Conservation (phyloP, 2,113 vertebrate species). For the Eupsittula cactorum region DNA sequence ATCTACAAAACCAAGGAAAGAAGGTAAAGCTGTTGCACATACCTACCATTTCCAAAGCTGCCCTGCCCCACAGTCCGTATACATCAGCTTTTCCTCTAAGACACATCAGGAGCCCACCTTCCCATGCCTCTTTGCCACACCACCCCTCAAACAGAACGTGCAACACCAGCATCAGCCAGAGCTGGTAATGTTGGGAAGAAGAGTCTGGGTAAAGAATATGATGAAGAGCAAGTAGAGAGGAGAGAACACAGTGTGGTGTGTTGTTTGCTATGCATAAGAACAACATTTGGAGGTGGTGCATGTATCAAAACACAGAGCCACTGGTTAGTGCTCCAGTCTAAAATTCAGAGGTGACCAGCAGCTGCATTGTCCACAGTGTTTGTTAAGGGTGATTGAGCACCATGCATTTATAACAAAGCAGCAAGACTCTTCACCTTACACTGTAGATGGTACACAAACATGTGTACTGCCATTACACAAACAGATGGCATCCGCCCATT, state of each 20-base stretch:
- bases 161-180: neutral
- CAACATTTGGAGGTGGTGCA: neutral
- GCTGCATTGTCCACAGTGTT: neutral
- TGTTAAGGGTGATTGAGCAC: neutral
- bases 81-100: neutral
- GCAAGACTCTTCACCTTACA: neutral
- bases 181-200: neutral
- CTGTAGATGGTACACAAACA: neutral
- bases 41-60: neutral
- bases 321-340: neutral
- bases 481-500: neutral
- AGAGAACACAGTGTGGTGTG: neutral
- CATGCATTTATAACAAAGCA: neutral
- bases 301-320: neutral
- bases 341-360: neutral
- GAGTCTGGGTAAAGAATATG: neutral
- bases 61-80: rapidly evolving
- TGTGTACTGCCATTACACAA: neutral
- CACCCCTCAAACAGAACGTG: neutral
- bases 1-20: neutral
- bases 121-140: neutral
- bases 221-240: neutral
- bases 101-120: neutral
- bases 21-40: neutral
- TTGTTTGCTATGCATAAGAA: neutral